Evolutionary conservation across 2,113 vertebrate species (phyloP), one percentile per base, ranked within the genome.

Genomic region (Sebastes schlegelii): DNA sequence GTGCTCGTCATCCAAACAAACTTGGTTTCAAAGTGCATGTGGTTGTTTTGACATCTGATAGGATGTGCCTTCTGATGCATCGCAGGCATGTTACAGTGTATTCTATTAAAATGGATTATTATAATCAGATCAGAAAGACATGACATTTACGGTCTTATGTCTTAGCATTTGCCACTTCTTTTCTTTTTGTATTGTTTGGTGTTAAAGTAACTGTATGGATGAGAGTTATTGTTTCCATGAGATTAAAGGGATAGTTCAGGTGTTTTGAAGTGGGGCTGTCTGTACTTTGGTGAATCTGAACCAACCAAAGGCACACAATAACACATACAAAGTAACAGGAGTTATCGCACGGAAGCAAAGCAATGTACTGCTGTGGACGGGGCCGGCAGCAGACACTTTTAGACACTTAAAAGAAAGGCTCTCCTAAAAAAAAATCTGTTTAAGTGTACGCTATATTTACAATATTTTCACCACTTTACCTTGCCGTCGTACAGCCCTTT

Each of bases 1-100:
- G 82, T 82, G 77, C 69, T 74, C 34, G 5, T 85, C 81, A 64
- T 80, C 64, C 49, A 76, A 79, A 85, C 66, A 74, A 71, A 77
- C 63, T 61, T 55, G 21, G 55, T 63, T 82, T 67, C 6, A 77
- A 82, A 82, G 83, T 87, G 79, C 77, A 54, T 65, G 77, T 77
- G 58, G 46, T 63, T 81, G 61, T 42, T 69, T 13, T 19, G 60
- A 49, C 19, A 51, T 63, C 23, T 23, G 55, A 49, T 46, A 21
- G 57, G 43, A 74, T 1, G 26, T 34, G 58, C 8, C 60, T 51
- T 61, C 19, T 62, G 84, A 82, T 67, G 85, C 77, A 66, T 79
- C 77, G 67, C 68, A 75, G 49, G 46, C 46, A 67, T 17, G 74
- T 80, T 81, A 63, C 55, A 62, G 46, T 42, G 63, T 12, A 42